These are phyloP conservation scores for Hirtodrosophila histrioides DNA, from an alignment of 2,888 invertebrate species.

Conservation along the genomic window DNA sequence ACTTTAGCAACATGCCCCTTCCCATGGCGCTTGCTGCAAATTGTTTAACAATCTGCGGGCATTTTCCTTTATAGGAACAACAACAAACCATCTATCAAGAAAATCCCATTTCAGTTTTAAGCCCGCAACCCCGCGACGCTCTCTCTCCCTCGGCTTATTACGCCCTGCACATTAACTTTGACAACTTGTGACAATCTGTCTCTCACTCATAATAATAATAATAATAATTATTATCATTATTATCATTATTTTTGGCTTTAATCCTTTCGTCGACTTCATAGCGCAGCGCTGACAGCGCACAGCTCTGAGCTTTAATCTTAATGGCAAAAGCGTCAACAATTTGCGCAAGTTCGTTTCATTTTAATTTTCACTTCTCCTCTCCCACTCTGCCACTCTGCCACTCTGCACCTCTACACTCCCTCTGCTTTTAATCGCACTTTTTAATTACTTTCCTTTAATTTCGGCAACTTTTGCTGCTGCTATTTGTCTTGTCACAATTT, in stretches of 20 bases:
- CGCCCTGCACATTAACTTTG: slow-evolving; percentile 49
- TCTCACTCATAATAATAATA: slow-evolving; percentile 59
- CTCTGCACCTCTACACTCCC: not conserved
- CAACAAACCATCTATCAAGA: slow-evolving; percentile 31
- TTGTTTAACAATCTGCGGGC: slow-evolving; percentile 29
- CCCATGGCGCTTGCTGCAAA: not conserved
- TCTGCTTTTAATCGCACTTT: slow-evolving; percentile 64
- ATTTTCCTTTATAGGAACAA: slow-evolving; percentile 3
- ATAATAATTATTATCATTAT: slow-evolving; percentile 55
- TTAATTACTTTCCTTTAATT: slow-evolving; percentile 78
- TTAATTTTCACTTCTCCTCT: slow-evolving; percentile 48
- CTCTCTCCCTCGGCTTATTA: slow-evolving; percentile 21
- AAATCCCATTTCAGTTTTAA: slow-evolving; percentile 13
- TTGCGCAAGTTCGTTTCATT: slow-evolving; percentile 56
- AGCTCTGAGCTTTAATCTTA: slow-evolving; percentile 62
- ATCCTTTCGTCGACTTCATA: slow-evolving; percentile 63
- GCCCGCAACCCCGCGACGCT: not conserved
- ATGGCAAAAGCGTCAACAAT: slow-evolving; percentile 65
- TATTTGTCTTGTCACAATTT: slow-evolving; percentile 59
- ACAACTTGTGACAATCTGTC: slow-evolving; percentile 76
- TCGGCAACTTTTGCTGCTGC: slow-evolving; percentile 62
- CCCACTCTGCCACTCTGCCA: not conserved
- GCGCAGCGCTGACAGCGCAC: slow-evolving; percentile 58
- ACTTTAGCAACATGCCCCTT: slow-evolving; percentile 5
- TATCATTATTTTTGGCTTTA: slow-evolving; percentile 72